These are phyloP conservation scores for Fratercula arctica DNA, from an alignment of 2,797 vertebrate genomes.

Conservation along the genomic window DNA sequence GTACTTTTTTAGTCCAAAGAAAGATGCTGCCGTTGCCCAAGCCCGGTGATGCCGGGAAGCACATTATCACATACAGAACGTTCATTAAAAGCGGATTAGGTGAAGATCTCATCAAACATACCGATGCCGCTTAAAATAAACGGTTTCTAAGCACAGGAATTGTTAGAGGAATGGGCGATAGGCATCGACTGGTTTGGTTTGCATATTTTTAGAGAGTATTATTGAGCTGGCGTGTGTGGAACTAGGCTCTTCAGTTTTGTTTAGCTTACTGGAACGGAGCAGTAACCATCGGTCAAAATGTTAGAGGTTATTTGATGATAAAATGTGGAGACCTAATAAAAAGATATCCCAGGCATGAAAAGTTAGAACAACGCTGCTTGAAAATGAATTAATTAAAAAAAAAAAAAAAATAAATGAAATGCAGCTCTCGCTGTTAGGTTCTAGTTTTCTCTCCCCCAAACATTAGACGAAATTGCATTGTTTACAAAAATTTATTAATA, in stretches of 20 bases:
- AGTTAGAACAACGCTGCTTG: constrained; percentile 13
- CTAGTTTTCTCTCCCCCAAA: constrained; percentile 80
- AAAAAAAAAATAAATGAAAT: neutral
- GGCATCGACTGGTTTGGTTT: neutral
- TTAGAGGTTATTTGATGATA: constrained; percentile 15
- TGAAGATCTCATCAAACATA: constrained; percentile 23
- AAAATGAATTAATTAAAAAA: constrained; percentile 43
- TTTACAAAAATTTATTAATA: constrained; percentile 99
- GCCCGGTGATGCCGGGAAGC: neutral
- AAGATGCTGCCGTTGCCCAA: neutral
- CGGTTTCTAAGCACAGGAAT: neutral
- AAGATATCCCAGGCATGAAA: constrained; percentile 36
- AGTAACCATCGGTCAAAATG: constrained; percentile 28
- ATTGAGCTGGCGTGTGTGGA: neutral
- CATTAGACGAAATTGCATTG: constrained; percentile 94
- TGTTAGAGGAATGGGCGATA: neutral
- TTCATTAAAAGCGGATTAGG: constrained; percentile 50
- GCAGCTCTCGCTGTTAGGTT: constrained; percentile 47
- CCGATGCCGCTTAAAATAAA: neutral
- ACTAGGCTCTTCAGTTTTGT: neutral
- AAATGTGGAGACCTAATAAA: constrained; percentile 19
- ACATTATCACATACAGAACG: neutral
- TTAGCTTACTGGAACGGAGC: constrained; percentile 27
- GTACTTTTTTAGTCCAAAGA: neutral
- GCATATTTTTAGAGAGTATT: neutral